These are phyloP conservation scores for Atherinosoma microstoma DNA, from an alignment of 2,797 vertebrate genomes.

Conservation along the genomic window DNA sequence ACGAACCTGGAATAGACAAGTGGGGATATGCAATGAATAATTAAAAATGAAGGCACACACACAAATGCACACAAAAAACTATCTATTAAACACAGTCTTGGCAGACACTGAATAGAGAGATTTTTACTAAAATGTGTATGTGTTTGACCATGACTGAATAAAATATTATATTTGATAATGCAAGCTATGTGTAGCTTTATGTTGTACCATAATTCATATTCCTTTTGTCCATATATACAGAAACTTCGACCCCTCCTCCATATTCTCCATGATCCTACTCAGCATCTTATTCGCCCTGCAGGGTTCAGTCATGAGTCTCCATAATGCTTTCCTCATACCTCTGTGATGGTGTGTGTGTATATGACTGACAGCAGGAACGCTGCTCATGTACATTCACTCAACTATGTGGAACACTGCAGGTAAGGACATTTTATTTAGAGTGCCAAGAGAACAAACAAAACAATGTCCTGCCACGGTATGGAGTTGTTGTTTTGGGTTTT, in stretches of 20 bases:
- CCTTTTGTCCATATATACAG: neutral
- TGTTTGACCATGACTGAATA: neutral
- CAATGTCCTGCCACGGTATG: neutral
- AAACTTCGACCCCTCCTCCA: neutral
- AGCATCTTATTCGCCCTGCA: conserved; percentile 31
- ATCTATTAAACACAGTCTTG: too few species aligned
- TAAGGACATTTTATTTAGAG: too few species aligned
- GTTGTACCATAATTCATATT: neutral
- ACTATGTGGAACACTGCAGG: neutral
- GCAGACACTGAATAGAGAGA: too few species aligned
- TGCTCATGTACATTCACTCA: conserved; percentile 4
- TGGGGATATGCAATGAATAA: neutral
- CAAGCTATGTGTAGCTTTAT: too few species aligned
- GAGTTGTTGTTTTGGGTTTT: neutral
- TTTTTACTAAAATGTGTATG: neutral
- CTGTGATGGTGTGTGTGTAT: conserved; percentile 9
- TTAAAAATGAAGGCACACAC: neutral
- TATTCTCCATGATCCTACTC: conserved; percentile 1
- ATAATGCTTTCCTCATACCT: conserved; percentile 52
- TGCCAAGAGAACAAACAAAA: neutral
- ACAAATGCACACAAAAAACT: neutral
- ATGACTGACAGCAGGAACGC: conserved; percentile 31
- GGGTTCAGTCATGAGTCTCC: conserved; percentile 28
- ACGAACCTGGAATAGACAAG: neutral
- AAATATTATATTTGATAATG: too few species aligned